Evolutionary conservation across 2,113 vertebrate species (phyloP), one percentile per base, ranked within the genome.

Genomic region (Lepidothrix coronata): DNA sequence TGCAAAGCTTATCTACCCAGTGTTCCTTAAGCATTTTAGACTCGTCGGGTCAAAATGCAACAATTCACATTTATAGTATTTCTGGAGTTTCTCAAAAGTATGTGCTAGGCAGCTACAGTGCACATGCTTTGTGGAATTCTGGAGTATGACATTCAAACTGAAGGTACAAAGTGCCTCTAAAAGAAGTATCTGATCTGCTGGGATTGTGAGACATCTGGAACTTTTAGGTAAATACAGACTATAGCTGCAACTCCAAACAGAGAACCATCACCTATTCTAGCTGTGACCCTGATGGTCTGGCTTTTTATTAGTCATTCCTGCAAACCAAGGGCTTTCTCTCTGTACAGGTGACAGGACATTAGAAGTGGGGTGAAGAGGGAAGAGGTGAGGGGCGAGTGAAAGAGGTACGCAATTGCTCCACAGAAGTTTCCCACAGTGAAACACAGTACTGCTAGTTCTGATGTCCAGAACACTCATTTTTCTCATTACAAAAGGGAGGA

Each of bases 261-360:
- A 74, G 14, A 80, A 44, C 16, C 28, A 31, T 5, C 31, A 20
- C 3, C 4, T 22, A 2, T 57, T 79, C 23, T 8, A n/a, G 5
- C 14, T 51, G 8, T 62, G 55, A 46, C 2, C 31, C 10, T 48
- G 24, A 24, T 0, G 1, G 9, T 2, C 4, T 41, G 20, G 2
- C 2, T 84, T 87, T 61, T 27, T 65, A 2, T 54, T 39, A 61
- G 5, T 27, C 5, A 2, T 20, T 28, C 35, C 22, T 46, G 10
- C 5, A 74, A 62, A 52, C 6, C 1, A n/a, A 20, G 1, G 3
- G 3, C 14, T 66, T 81, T 8, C 4, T 35, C 33, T 57, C 15
- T 68, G 7, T 10, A 65, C 18, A 33, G 2, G 7, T 49, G 6
- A 5, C 7, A 80, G 13, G 25, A 28, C 9, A 24, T 61, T 9